These are phyloP conservation scores for Hemaris fuciformis DNA, from an alignment of 2,888 invertebrate genomes.

Conservation along the genomic window DNA sequence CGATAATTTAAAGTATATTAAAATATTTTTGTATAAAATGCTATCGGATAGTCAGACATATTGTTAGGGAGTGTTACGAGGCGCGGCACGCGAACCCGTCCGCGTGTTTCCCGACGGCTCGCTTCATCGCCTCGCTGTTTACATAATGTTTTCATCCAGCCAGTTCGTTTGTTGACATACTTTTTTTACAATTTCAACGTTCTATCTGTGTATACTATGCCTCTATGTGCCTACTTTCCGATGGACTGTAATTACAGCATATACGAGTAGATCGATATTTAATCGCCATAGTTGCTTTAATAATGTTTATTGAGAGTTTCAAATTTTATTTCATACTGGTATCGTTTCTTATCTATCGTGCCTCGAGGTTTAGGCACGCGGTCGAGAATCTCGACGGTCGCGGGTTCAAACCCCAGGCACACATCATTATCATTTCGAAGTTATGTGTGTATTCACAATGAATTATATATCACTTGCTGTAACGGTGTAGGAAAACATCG, in stretches of 20 bases:
- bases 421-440: no score
- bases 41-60: not conserved
- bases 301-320: no score
- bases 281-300: no score
- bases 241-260: not conserved
- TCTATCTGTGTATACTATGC: not conserved
- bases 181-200: not conserved
- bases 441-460: no score
- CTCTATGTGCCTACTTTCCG: not conserved
- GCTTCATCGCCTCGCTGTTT: slow-evolving; percentile 27
- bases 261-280: no score
- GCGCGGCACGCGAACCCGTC: slow-evolving; percentile 27
- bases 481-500: no score
- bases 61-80: slow-evolving; percentile 20
- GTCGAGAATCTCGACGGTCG: no score
- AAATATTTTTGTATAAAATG: not conserved
- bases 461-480: no score
- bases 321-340: no score
- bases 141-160: slow-evolving; percentile 26
- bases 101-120: slow-evolving; percentile 26
- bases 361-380: no score
- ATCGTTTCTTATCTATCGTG: no score
- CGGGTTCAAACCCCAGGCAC: no score
- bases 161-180: slow-evolving; percentile 11
- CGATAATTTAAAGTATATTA: not conserved